Percentiles rank a stretch among this genome's conserved stretches.
These are phyloP conservation scores for Harpalus rubripes DNA, from an alignment of 2,888 invertebrate species.

Conservation along the genomic window DNA sequence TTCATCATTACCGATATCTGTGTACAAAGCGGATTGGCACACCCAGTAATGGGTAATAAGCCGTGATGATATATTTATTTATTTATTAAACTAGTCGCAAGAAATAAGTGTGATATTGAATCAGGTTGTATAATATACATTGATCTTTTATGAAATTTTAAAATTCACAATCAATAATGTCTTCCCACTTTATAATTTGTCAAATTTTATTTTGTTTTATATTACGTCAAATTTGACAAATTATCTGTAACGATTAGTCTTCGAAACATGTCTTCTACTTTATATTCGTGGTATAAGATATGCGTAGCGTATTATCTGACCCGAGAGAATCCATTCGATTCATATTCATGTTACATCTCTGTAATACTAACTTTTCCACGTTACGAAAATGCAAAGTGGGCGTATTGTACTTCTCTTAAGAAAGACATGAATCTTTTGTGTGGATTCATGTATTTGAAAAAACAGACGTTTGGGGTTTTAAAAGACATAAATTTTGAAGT, in stretches of 20 bases:
- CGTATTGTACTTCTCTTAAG: slow-evolving; percentile 23
- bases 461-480: not conserved
- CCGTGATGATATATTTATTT: too few relatives aligned
- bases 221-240: slow-evolving; percentile 21
- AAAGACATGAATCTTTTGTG: slow-evolving; percentile 34
- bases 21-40: too few relatives aligned
- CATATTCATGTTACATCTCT: slow-evolving; percentile 27
- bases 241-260: not conserved
- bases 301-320: slow-evolving; percentile 5
- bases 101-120: too few relatives aligned
- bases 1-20: too few relatives aligned
- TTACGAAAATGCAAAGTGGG: slow-evolving; percentile 29
- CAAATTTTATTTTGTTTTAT: slow-evolving; percentile 4
- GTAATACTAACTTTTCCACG: slow-evolving; percentile 27
- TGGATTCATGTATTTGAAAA: slow-evolving; percentile 7
- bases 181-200: not conserved
- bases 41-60: too few relatives aligned
- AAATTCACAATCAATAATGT: slow-evolving; percentile 3
- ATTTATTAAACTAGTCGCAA: too few relatives aligned
- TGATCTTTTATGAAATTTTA: not conserved
- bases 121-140: too few relatives aligned
- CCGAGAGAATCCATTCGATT: not conserved
- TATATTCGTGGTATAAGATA: not conserved
- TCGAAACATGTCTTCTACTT: not conserved
- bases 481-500: too few relatives aligned